phyloP scores from a whole-genome alignment of 2,888 invertebrate species.

The Ptychoptera albimana region DNA sequence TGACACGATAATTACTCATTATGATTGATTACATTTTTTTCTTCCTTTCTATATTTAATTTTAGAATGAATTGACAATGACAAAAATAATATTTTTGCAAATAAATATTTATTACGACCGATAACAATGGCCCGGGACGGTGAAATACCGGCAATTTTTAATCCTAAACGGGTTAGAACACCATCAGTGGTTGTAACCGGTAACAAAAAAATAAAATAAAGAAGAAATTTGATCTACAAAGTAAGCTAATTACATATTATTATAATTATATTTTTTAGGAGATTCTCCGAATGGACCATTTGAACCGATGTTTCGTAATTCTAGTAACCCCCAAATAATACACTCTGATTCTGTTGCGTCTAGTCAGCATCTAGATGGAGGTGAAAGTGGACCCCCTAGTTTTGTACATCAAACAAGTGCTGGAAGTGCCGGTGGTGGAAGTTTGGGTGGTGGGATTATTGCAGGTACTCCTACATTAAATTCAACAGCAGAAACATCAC shows the following conservation, averaged over 20 bases:
- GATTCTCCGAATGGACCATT: slow-evolving; percentile 39
- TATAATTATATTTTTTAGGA: slow-evolving; percentile 22
- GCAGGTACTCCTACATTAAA: slow-evolving; percentile 19
- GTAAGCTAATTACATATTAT: too few species aligned
- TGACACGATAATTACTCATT: too few species aligned
- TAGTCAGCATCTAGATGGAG: slow-evolving; percentile 42
- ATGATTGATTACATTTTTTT: too few species aligned
- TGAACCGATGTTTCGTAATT: slow-evolving; percentile 32
- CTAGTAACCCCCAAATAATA: slow-evolving; percentile 33
- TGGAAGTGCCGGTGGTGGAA: background rate
- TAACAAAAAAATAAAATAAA: slow-evolving; percentile 2
- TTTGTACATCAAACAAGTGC: background rate
- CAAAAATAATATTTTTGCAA: too few species aligned
- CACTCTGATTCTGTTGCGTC: slow-evolving; percentile 39
- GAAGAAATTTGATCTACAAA: too few species aligned
- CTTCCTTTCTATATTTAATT: too few species aligned
- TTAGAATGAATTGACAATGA: too few species aligned
- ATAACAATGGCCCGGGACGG: slow-evolving; percentile 47
- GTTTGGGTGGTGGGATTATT: slow-evolving; percentile 10
- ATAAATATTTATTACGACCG: too few species aligned
- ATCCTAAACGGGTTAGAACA: slow-evolving; percentile 52
- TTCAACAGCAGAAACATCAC: slow-evolving; percentile 16
- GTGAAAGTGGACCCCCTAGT: slow-evolving; percentile 19
- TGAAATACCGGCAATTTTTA: slow-evolving; percentile 67
- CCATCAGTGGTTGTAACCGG: slow-evolving; percentile 55